A percentile compares a stretch with the other conserved stretches of the same genome.
Evolutionary conservation across 2,113 vertebrate species (phyloP).

Genomic region (Epinephelus lanceolatus): DNA sequence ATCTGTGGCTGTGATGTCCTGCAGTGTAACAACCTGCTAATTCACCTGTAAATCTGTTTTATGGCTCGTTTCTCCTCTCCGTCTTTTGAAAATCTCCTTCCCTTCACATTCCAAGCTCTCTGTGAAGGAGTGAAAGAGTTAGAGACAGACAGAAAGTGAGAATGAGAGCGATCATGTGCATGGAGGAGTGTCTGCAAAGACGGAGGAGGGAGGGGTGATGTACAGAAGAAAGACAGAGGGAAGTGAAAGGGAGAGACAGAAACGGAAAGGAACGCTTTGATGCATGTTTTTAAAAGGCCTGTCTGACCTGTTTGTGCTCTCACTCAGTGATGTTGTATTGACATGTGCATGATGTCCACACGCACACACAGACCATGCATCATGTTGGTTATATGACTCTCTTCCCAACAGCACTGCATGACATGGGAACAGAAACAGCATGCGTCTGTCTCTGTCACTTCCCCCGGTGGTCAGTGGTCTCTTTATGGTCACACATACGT

Average conservation of each 20-base stretch:
- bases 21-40: slow-evolving; percentile 55
- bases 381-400: slow-evolving; percentile 12
- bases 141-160: slow-evolving; percentile 16
- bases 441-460: slow-evolving; percentile 54
- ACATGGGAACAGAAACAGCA: slow-evolving; percentile 59
- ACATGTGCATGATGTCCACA: background rate
- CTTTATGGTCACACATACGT: slow-evolving; percentile 17
- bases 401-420: slow-evolving; percentile 14
- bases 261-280: slow-evolving; percentile 9
- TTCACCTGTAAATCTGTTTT: slow-evolving; percentile 65
- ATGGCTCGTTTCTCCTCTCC: background rate
- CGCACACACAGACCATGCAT: slow-evolving; percentile 1
- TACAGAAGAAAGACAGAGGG: background rate
- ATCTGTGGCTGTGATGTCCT: slow-evolving; percentile 31
- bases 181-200: background rate
- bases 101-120: slow-evolving; percentile 38
- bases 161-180: background rate
- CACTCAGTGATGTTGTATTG: background rate
- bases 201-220: background rate
- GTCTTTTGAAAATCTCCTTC: slow-evolving; percentile 38
- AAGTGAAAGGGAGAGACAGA: slow-evolving; percentile 25
- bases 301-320: background rate
- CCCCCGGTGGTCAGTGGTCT: slow-evolving; percentile 25
- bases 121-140: background rate
- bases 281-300: slow-evolving; percentile 9